Evolutionary conservation across 2,888 invertebrate species (phyloP).

Genomic region (Polia nebulosa): DNA sequence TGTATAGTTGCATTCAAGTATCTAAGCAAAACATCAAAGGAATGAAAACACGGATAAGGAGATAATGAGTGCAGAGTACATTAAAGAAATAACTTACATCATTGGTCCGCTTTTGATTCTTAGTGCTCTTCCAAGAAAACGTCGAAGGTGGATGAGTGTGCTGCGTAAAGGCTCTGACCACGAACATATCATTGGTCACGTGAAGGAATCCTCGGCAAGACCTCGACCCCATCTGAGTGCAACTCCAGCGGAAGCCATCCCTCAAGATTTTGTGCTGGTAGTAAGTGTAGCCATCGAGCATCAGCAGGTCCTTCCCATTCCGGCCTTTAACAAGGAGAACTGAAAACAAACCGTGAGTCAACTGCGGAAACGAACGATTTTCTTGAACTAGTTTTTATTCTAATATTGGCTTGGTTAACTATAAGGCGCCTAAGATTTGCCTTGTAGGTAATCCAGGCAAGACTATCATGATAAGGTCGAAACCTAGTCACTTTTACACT

Average conservation of each 20-base stretch:
- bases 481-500: background rate
- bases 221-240: slow-evolving; percentile 88
- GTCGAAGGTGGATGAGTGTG: slow-evolving; percentile 87
- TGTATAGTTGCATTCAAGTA: background rate
- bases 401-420: background rate
- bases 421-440: background rate
- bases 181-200: slow-evolving; percentile 84
- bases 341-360: slow-evolving; percentile 73
- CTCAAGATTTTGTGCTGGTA: slow-evolving; percentile 86
- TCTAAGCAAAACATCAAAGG: background rate
- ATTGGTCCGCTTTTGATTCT: slow-evolving; percentile 66
- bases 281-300: slow-evolving; percentile 87
- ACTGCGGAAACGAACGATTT: slow-evolving; percentile 6
- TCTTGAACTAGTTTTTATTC: background rate
- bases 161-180: slow-evolving; percentile 83
- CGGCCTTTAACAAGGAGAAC: slow-evolving; percentile 86
- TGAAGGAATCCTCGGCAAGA: slow-evolving; percentile 87
- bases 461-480: background rate
- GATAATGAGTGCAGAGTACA: background rate
- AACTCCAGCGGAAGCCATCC: slow-evolving; percentile 88
- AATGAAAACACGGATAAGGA: background rate
- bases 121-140: slow-evolving; percentile 79
- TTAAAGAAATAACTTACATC: slow-evolving; percentile 59
- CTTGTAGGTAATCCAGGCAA: background rate
- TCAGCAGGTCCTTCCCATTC: slow-evolving; percentile 84